Evolutionary conservation across 2,888 invertebrate genomes (phyloP).

Genomic region (Gortyna flavago): DNA sequence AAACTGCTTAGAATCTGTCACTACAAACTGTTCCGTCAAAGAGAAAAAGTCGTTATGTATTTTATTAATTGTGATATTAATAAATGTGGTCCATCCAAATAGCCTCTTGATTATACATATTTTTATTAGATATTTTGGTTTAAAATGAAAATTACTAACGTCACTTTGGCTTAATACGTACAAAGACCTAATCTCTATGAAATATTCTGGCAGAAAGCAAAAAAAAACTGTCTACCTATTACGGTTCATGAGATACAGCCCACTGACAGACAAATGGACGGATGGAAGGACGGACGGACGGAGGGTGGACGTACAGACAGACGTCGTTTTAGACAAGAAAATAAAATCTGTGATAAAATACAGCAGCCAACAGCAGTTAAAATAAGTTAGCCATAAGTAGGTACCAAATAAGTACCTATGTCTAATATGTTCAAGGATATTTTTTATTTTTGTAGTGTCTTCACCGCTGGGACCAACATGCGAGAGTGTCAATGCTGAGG

Average conservation of each 20-base stretch:
- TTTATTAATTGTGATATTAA: not conserved
- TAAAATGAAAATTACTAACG: not conserved
- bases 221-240: too few species aligned
- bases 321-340: not conserved
- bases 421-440: too few species aligned
- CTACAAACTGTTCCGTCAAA: not conserved
- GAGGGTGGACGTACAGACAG: too few species aligned
- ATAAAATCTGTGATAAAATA: too few species aligned
- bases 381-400: not conserved
- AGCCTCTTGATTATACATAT: too few species aligned
- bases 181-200: not conserved
- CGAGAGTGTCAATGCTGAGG: too few species aligned
- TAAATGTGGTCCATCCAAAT: not conserved
- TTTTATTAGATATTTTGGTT: not conserved
- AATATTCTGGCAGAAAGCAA: not conserved
- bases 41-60: not conserved
- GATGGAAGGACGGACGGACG: too few species aligned
- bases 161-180: not conserved
- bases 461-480: too few species aligned
- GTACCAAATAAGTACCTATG: too few species aligned
- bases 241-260: not conserved
- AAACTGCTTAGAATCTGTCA: not conserved
- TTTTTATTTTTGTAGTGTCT: too few species aligned
- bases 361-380: not conserved
- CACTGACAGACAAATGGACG: too few species aligned